Evolutionary conservation across 2,888 invertebrate species (phyloP).

Genomic region (Caenorhabditis parvicauda): DNA sequence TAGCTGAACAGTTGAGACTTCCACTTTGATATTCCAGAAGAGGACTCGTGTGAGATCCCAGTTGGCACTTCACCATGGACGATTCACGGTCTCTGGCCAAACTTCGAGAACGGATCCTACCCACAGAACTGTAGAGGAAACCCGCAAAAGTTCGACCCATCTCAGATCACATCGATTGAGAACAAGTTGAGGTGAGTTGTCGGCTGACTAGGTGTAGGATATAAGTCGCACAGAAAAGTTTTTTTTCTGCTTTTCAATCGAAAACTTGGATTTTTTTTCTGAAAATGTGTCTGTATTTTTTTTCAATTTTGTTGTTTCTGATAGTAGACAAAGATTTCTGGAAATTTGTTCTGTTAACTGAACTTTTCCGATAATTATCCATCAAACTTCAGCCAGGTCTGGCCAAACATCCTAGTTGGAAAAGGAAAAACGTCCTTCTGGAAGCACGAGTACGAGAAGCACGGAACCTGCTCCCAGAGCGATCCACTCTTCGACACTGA

Average conservation of each 20-base stretch:
- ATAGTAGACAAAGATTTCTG: not conserved
- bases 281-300: not conserved
- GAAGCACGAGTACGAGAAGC: constrained; percentile 50
- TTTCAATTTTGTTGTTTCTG: not conserved
- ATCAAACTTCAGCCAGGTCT: constrained; percentile 16
- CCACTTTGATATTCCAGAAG: constrained; percentile 11
- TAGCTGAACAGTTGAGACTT: not conserved
- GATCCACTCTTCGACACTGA: constrained; percentile 24
- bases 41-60: constrained; percentile 43
- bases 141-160: constrained; percentile 27
- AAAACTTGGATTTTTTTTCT: no score
- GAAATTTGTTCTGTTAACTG: not conserved
- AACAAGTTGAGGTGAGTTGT: constrained; percentile 15
- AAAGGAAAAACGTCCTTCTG: constrained; percentile 32
- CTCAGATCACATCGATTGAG: constrained; percentile 26
- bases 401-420: constrained; percentile 40
- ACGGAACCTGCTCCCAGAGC: constrained; percentile 42
- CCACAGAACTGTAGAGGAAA: constrained; percentile 36
- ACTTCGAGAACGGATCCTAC: constrained; percentile 31
- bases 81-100: constrained; percentile 46
- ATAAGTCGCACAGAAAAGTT: not conserved
- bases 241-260: not conserved
- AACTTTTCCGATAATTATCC: not conserved
- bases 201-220: not conserved
- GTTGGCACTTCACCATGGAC: constrained; percentile 30